Base-by-base conservation (phyloP, 1,140 invertebrate species). In the Cotesia typhae region DNA sequence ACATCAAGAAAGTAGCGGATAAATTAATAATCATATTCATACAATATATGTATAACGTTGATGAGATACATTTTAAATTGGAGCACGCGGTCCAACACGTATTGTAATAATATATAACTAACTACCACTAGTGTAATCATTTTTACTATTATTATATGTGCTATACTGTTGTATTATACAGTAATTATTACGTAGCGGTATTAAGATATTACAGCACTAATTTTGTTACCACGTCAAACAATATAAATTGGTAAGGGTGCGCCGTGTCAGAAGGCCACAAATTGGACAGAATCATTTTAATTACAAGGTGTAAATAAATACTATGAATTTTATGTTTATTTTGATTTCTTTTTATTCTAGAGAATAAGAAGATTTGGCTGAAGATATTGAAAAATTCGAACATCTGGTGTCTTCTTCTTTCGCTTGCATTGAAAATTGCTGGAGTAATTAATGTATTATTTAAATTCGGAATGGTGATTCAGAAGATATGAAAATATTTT, bases 191-290 rank as follows among this genome's bases (percentile, higher is more conserved):
- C 66, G 52, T 67, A 67, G 66, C 66, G 66, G 66, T 67, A 67
- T 67, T 17, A 2, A 67, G 51, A 67, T 72, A 72, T 72, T 72
- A 72, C 55, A 28, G 57, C 57, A 63, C 71, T 72, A 72, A 72
- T 72, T 72, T 67, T 72, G 52, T 67, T 72, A 47, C 52, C 53
- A 20, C 71, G 57, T 72, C 71, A 72, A 72, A 72, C 64, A 67
- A 72, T 72, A 72, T 72, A 72, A 72, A 72, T 67, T 67, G 64
- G 55, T n/a, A 20, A 67, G 71, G 71, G 71, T 72, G 71, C 65
- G 65, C 70, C 51, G 28, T 36, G 63, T 66, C 51, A 66, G 35
- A 51, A 67, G 53, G 65, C n/a, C 52, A 60, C 65, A 72, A 67
- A 67, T 60, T 67, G 10, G 61, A 64, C 55, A 53, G 36, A 64